Percentiles rank a stretch among this genome's conserved stretches.
These are phyloP conservation scores for Pseudochaenichthys georgianus DNA, from an alignment of 2,797 vertebrate genomes.

Conservation along the genomic window DNA sequence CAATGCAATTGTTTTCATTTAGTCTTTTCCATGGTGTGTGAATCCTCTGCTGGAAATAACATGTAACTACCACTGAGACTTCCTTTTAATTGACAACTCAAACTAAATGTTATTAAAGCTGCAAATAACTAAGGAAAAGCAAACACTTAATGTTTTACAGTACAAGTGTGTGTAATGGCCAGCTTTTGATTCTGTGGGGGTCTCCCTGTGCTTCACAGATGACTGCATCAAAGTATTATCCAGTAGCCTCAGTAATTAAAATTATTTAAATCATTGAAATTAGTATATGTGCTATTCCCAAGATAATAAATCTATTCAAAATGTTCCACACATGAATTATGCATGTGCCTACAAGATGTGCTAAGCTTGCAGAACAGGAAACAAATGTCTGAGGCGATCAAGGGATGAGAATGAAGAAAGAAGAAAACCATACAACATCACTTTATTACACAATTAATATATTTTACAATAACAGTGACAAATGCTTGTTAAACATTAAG, in stretches of 20 bases:
- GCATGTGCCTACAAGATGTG: conserved; percentile 31
- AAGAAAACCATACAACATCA: not conserved
- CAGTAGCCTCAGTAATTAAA: conserved; percentile 46
- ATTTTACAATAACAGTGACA: not conserved
- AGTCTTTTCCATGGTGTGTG: not conserved
- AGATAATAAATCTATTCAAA: conserved; percentile 33
- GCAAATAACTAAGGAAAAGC: conserved; percentile 1
- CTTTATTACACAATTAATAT: not conserved
- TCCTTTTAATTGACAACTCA: not conserved
- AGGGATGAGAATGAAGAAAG: conserved; percentile 4
- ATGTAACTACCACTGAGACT: not conserved
- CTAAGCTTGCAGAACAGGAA: conserved; percentile 27
- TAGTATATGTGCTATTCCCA: conserved; percentile 42
- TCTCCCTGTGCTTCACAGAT: conserved; percentile 50
- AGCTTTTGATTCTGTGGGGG: conserved; percentile 32
- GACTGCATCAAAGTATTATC: conserved; percentile 48
- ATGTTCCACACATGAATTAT: conserved; percentile 55
- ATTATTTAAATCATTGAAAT: conserved; percentile 60
- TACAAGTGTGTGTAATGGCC: conserved; percentile 5
- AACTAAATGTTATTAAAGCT: conserved; percentile 11
- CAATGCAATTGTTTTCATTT: too few species aligned
- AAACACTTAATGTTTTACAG: conserved; percentile 17
- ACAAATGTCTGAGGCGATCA: conserved; percentile 10
- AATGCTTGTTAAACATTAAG: not conserved
- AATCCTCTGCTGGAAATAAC: not conserved